Conservation (phyloP, 1,140 invertebrate genomes). For the Cephus cinctus region DNA sequence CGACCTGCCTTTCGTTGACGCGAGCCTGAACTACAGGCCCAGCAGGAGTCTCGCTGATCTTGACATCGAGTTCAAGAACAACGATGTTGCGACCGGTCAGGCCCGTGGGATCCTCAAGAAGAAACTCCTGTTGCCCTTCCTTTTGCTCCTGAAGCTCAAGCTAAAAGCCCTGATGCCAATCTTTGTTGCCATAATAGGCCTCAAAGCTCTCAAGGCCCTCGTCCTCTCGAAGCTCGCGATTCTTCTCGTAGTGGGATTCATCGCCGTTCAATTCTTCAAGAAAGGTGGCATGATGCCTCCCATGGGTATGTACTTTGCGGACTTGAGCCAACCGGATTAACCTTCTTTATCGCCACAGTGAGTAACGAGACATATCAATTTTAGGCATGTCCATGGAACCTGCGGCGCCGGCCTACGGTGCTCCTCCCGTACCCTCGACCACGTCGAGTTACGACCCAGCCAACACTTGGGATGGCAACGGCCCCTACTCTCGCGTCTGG, state of each 20-base stretch:
- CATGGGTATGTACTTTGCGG: slow-evolving; percentile 39
- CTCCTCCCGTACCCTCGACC: slow-evolving; percentile 57
- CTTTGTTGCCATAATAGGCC: slow-evolving; percentile 71
- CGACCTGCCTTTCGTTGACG: slow-evolving; percentile 62
- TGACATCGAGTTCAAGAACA: slow-evolving; percentile 68
- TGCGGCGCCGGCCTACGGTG: slow-evolving; percentile 60
- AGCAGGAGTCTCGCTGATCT: slow-evolving; percentile 50
- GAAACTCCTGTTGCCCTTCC: slow-evolving; percentile 74
- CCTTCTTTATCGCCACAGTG: not conserved
- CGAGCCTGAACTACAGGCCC: slow-evolving; percentile 51
- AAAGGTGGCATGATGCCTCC: slow-evolving; percentile 60
- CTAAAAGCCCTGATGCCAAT: slow-evolving; percentile 82
- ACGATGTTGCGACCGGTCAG: slow-evolving; percentile 67
- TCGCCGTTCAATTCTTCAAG: slow-evolving; percentile 71
- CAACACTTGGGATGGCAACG: slow-evolving; percentile 64
- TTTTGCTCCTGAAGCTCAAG: slow-evolving; percentile 78
- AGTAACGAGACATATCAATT: not conserved
- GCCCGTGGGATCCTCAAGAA: slow-evolving; percentile 74
- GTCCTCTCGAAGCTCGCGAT: slow-evolving; percentile 80
- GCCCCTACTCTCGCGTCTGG: slow-evolving; percentile 75
- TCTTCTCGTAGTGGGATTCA: slow-evolving; percentile 74
- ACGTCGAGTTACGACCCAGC: slow-evolving; percentile 57
- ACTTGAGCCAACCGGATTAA: not conserved
- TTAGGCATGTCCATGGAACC: slow-evolving; percentile 73
- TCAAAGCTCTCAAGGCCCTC: slow-evolving; percentile 80